phyloP scores from a whole-genome alignment of 37 sponge, comb jelly and placozoan genomes.

The Hormiphora californensis region DNA sequence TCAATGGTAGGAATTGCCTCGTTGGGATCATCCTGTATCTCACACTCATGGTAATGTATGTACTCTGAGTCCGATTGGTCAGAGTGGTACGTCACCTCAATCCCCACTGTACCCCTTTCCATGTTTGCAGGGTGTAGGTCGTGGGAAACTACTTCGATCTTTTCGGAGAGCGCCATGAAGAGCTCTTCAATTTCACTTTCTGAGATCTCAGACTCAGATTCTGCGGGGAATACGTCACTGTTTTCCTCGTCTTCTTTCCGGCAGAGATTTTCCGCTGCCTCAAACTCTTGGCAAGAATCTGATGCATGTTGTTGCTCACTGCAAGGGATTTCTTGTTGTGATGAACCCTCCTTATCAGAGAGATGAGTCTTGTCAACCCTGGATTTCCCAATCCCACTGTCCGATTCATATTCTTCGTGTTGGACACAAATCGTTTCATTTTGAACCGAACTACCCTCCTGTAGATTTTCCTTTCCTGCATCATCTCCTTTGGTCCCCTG shows the following conservation, averaged over 20 bases:
- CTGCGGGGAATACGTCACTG: background rate
- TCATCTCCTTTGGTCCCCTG: too few species aligned
- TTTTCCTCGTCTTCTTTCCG: background rate
- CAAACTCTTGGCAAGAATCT: too few species aligned
- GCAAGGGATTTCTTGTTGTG: too few species aligned
- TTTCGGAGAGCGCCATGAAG: background rate
- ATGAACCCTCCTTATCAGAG: too few species aligned
- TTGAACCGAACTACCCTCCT: background rate
- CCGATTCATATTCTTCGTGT: too few species aligned
- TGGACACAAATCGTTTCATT: background rate
- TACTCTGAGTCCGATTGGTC: constrained; percentile 18
- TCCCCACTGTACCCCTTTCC: background rate
- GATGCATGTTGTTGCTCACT: too few species aligned
- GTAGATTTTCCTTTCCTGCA: too few species aligned
- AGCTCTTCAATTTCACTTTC: background rate
- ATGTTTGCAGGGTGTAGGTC: background rate
- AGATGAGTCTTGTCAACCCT: background rate
- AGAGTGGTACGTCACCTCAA: constrained; percentile 41
- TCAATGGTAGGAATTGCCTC: background rate
- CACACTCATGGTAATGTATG: constrained; percentile 40
- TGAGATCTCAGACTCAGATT: too few species aligned
- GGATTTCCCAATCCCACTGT: too few species aligned
- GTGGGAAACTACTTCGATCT: background rate
- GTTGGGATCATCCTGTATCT: background rate
- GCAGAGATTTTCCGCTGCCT: background rate